These are phyloP conservation scores for Cryptotermes secundus DNA, from an alignment of 1,140 invertebrate species.

Conservation along the genomic window DNA sequence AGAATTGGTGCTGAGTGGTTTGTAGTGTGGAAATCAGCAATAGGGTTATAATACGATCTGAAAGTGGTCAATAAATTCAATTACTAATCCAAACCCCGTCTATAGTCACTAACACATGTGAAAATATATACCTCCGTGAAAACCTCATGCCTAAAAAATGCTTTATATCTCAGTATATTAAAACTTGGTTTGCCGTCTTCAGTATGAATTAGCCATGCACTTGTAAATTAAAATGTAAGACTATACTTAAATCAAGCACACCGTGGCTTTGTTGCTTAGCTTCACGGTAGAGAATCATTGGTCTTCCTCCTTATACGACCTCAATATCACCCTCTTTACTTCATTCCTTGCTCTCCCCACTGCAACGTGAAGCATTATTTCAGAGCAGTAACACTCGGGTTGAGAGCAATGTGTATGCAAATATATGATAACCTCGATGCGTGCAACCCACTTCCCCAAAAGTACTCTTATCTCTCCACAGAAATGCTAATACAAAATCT, in stretches of 20 bases:
- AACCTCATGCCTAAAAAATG: no score
- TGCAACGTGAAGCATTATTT: background rate
- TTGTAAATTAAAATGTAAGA: background rate
- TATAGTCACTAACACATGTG: no score
- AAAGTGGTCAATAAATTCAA: no score
- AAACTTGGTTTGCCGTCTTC: no score
- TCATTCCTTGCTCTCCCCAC: background rate
- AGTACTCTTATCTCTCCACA: background rate
- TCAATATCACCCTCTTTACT: background rate
- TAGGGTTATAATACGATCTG: no score
- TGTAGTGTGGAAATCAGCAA: no score
- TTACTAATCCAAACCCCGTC: no score
- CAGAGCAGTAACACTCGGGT: background rate
- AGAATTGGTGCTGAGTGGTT: no score
- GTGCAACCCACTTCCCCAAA: background rate
- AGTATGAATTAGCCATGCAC: background rate
- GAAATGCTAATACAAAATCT: background rate
- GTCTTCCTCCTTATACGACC: background rate
- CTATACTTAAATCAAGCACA: background rate
- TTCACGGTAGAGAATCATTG: no score
- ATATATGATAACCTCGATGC: background rate
- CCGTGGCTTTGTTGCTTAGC: background rate
- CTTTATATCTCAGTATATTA: no score
- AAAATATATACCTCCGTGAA: no score
- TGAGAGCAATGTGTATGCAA: slow-evolving; percentile 9